phyloP scores from a whole-genome alignment of 2,888 invertebrate genomes.

The Pseudanteris insignis region DNA sequence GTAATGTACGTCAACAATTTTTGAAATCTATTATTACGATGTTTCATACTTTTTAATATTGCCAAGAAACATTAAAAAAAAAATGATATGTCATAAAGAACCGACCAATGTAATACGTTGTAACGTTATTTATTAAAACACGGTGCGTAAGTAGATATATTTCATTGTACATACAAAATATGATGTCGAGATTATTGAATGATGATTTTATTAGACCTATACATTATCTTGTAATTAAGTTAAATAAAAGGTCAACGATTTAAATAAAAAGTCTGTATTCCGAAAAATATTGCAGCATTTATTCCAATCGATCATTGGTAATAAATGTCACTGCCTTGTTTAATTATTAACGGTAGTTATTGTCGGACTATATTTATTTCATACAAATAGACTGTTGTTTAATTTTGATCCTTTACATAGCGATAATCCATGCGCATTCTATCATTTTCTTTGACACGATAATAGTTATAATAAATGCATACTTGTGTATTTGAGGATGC shows the following conservation, averaged over 20 bases:
- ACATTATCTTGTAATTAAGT: constrained; percentile 24
- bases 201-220: constrained; percentile 14
- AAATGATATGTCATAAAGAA: constrained; percentile 1
- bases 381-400: too few species aligned
- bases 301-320: too few species aligned
- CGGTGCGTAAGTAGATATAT: constrained; percentile 11
- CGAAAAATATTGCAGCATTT: background rate
- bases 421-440: too few species aligned
- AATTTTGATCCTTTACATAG: too few species aligned
- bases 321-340: too few species aligned
- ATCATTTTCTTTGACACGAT: too few species aligned
- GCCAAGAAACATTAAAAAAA: constrained; percentile 19
- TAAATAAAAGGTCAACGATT: constrained; percentile 15
- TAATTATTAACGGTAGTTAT: too few species aligned
- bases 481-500: too few species aligned
- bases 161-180: constrained; percentile 20
- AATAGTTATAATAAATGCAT: too few species aligned
- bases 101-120: background rate
- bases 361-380: too few species aligned
- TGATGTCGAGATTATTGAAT: constrained; percentile 9
- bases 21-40: constrained; percentile 26
- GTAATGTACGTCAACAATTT: constrained; percentile 19
- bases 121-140: constrained; percentile 11
- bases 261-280: background rate
- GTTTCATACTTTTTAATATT: constrained; percentile 37